Evolutionary conservation across 2,797 vertebrate species (phyloP).

Genomic region (Otus scops): DNA sequence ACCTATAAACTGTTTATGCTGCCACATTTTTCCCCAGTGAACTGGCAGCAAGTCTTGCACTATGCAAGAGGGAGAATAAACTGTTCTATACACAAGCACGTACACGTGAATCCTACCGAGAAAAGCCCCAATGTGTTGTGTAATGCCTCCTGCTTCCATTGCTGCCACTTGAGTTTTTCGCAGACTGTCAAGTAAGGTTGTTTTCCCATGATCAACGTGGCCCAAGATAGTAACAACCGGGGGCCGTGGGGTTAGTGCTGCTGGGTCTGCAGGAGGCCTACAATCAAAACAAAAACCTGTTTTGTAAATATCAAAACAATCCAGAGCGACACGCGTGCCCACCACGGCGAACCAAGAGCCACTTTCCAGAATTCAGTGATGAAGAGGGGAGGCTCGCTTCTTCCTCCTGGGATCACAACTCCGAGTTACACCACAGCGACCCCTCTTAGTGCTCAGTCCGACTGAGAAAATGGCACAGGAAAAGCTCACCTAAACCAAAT

Average conservation of each 20-base stretch:
- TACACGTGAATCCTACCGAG: constrained; percentile 75
- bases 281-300: not conserved
- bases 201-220: constrained; percentile 96
- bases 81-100: fast-evolving
- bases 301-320: not conserved
- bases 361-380: not conserved
- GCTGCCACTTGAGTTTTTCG: constrained; percentile 87
- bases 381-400: not conserved
- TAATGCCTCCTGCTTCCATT: constrained; percentile 92
- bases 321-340: not conserved
- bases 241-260: constrained; percentile 77
- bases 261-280: constrained; percentile 79
- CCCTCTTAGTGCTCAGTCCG: not conserved
- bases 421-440: not conserved
- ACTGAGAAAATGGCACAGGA: not conserved
- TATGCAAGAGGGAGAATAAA: not conserved
- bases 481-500: not conserved
- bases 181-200: constrained; percentile 90
- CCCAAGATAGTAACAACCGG: constrained; percentile 96
- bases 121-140: constrained; percentile 96
- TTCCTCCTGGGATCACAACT: not conserved
- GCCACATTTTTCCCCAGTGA: fast-evolving
- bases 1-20: not conserved
- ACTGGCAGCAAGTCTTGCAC: not conserved
- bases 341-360: not conserved